Evolutionary conservation across 2,888 invertebrate genomes (phyloP).

Genomic region (Eupithecia exiguata): DNA sequence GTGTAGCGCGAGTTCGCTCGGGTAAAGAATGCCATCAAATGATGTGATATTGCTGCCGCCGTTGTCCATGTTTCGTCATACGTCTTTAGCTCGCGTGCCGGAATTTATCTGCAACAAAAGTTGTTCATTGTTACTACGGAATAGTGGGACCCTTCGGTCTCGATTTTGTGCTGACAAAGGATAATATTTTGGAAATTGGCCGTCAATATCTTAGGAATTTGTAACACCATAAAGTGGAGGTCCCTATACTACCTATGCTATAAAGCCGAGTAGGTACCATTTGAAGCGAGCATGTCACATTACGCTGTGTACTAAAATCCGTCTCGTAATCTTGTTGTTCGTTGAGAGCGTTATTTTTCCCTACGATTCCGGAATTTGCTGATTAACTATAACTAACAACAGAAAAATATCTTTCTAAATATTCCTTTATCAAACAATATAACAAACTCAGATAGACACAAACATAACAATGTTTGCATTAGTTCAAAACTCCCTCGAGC

Average conservation of each 20-base stretch:
- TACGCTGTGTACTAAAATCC: no score
- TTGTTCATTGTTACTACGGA: neutral
- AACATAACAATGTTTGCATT: neutral
- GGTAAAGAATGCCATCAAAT: constrained; percentile 64
- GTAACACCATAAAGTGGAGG: neutral
- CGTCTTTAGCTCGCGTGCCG: constrained; percentile 53
- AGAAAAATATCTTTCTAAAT: neutral
- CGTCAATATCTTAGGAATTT: neutral
- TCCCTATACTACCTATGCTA: no score
- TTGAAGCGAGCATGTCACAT: no score
- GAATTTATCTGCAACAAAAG: constrained; percentile 66
- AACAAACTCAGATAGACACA: neutral
- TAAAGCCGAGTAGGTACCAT: no score
- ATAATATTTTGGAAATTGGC: neutral
- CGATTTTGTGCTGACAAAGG: neutral
- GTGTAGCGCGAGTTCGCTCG: constrained; percentile 57
- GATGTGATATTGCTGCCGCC: constrained; percentile 78
- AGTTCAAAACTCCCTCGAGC: neutral
- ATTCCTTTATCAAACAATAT: constrained; percentile 1
- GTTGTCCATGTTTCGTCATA: constrained; percentile 79
- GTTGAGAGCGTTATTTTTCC: no score
- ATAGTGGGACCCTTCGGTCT: neutral
- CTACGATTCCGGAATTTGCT: no score
- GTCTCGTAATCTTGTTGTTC: no score
- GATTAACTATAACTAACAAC: neutral